A percentile compares a stretch with the other conserved stretches of the same genome.
Conservation (phyloP, 2,888 invertebrate genomes). For the Prosopocoilus inquinatus region DNA sequence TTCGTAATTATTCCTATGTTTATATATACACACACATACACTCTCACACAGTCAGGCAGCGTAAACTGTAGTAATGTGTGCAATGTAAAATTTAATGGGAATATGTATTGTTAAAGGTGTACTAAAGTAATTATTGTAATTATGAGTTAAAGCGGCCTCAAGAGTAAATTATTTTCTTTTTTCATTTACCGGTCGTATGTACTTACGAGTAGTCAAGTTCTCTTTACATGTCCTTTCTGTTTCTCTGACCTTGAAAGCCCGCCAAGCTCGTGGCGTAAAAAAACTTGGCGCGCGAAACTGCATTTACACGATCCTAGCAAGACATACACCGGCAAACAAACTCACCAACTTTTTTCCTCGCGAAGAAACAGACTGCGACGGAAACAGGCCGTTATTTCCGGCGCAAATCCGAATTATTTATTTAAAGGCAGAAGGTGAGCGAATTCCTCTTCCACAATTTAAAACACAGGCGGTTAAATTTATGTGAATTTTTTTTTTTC, state of each 20-base stretch:
- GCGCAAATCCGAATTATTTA: not conserved
- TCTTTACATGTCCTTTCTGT: slow-evolving; percentile 26
- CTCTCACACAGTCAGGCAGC: too few species aligned
- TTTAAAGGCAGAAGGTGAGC: slow-evolving; percentile 4
- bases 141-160: too few species aligned
- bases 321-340: not conserved
- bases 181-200: slow-evolving; percentile 24
- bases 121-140: too few species aligned
- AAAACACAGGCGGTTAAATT: not conserved
- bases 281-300: slow-evolving; percentile 24
- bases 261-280: slow-evolving; percentile 26
- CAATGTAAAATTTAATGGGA: too few species aligned
- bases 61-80: too few species aligned
- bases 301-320: slow-evolving; percentile 20
- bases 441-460: not conserved
- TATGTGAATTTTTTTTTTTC: not conserved
- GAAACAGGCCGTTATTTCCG: not conserved
- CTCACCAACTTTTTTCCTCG: not conserved
- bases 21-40: too few species aligned
- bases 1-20: too few species aligned
- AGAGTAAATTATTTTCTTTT: slow-evolving; percentile 15
- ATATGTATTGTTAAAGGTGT: too few species aligned
- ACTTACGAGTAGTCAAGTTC: slow-evolving; percentile 25
- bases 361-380: not conserved
- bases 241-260: slow-evolving; percentile 27